Percentiles rank a stretch among this genome's conserved stretches.
phyloP scores from a whole-genome alignment of 2,888 invertebrate species.

The Bimastos eiseni region DNA sequence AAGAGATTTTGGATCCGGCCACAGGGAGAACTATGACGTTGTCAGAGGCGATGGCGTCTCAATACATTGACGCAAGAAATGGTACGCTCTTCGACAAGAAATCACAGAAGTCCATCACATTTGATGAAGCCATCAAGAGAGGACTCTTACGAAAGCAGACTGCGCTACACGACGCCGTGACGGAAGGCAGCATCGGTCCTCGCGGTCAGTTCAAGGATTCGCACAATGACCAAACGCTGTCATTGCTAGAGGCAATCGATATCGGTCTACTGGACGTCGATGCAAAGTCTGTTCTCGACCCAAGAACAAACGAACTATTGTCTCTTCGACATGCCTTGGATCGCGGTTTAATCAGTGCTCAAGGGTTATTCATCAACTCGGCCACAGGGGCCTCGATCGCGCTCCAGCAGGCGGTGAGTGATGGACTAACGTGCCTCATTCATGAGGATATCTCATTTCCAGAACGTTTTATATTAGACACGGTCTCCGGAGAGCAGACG shows the following conservation, averaged over 20 bases:
- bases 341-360: conserved; percentile 72
- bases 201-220: conserved; percentile 78
- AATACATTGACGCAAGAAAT: conserved; percentile 76
- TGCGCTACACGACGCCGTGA: conserved; percentile 91
- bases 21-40: conserved; percentile 76
- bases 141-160: conserved; percentile 67
- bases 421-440: conserved; percentile 78
- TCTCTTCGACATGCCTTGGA: conserved; percentile 81
- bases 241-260: conserved; percentile 64
- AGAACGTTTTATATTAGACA: conserved; percentile 75
- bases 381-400: conserved; percentile 68
- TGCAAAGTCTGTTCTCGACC: not conserved
- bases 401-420: conserved; percentile 77
- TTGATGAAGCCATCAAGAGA: conserved; percentile 81
- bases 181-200: conserved; percentile 82
- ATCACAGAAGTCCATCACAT: conserved; percentile 72
- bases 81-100: conserved; percentile 80
- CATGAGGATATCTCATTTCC: conserved; percentile 63
- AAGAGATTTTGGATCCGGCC: conserved; percentile 65
- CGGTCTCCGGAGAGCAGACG: conserved; percentile 66
- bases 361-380: conserved; percentile 73
- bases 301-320: conserved; percentile 64
- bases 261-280: not conserved
- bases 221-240: conserved; percentile 70
- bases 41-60: conserved; percentile 85